Base-by-base conservation (phyloP, 2,888 invertebrate genomes). In the Ornithoptera alexandrae region DNA sequence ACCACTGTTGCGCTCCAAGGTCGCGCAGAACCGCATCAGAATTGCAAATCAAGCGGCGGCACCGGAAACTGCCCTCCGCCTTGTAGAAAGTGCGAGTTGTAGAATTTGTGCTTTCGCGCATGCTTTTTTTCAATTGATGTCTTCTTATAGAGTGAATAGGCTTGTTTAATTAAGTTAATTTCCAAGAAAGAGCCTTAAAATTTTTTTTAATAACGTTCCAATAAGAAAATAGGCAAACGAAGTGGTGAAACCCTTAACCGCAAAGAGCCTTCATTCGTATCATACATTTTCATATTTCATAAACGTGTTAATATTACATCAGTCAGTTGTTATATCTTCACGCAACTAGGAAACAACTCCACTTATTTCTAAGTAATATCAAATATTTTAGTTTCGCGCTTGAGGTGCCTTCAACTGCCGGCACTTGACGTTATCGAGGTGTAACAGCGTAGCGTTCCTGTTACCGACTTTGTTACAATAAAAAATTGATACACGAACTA, bases 51-150 rank as follows among this genome's bases (percentile, higher is more conserved):
- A 56, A 63, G 30, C n/a, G 39, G 22, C 68, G 39, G 53, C n/a
- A 60, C 46, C 65, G 53, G 69, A 56, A 65, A 56, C 42, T 24
- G 82, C 79, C 81, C 80, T 7, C 79, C 78, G 83, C 80, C 78
- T 76, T 74, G 84, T 88, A 88, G 90, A 90, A 90, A 90, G 89
- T 88, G 87, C 83, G 87, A 88, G 88, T 87, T 78, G 76, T 53
- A 15, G 39, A 56, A 46, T 58, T 62, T 84, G 82, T 84, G 83
- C 84, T 74, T 66, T 65, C 62, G 62, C 65, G 57, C 56, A 39
- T 63, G 68, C 57, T 24, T 46, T 39, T 39, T 39, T 39, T 39
- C 7, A 39, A 10, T 39, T 10, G 7, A 10, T 10, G 39, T 39
- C 39, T 39, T 39, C 10, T 39, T 10, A 39, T 39, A 39, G 39